Evolutionary conservation across 1,140 invertebrate genomes (phyloP), one percentile per base, ranked within the genome.

Genomic region (Bicyclus anynana): DNA sequence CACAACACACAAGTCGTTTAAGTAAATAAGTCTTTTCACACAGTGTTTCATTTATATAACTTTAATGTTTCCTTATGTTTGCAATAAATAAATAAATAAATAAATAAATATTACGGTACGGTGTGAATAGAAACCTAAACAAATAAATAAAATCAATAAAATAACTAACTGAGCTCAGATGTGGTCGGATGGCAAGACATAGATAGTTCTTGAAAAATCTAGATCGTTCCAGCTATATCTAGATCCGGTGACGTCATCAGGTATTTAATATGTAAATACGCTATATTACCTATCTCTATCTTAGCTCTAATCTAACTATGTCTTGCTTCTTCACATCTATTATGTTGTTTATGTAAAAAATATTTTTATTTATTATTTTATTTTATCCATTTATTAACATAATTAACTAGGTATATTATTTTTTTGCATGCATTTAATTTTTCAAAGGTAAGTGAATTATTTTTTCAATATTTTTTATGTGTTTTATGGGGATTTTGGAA

Each of bases 101-200:
- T n/a, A n/a, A n/a, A n/a, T n/a, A n/a, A 12, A 33, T 33, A 33
- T 77, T 79, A 77, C 61, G 62, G 44, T 46, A 66, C 72, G 64
- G 76, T 80, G 71, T 78, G 58, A 58, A 48, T 59, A 42, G 18
- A 33, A 62, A 16, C 12, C 1, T 14, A 14, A 16, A 26, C 10
- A 23, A 27, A 23, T 7, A 23, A 7, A 23, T 23, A 59, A 47
- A 20, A 52, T 18, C 35, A 26, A 42, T 61, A 60, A 67, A 55
- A 57, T 7, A 68, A 80, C 74, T 83, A 85, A 84, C 68, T 52
- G 83, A 84, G 83, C 83, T 84, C 79, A 69, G 77, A 80, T 87
- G 84, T 87, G 84, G 78, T 79, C 80, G 77, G 74, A 72, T 62
- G 80, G 84, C 84, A 87, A 87, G 84, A 87, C 84, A 87, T 87